Percentiles rank a stretch among this genome's conserved stretches.
Evolutionary conservation across 2,888 invertebrate species (phyloP).

Genomic region (Therioaphis trifolii): DNA sequence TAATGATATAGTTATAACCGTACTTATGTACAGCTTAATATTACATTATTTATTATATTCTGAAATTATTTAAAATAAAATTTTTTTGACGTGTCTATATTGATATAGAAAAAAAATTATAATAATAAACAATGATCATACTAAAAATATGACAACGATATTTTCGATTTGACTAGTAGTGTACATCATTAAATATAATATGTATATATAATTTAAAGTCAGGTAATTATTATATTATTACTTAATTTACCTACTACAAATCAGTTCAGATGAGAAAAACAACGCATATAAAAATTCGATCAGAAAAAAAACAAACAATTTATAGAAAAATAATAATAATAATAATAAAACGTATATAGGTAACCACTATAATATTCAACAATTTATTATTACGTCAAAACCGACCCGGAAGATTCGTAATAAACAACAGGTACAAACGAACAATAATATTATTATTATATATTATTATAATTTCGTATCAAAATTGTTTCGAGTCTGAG

Average conservation of each 20-base stretch:
- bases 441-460: slow-evolving; percentile 8
- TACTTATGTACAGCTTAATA: background rate
- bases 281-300: slow-evolving; percentile 1
- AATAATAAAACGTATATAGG: too few relatives aligned
- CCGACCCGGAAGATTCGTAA: slow-evolving; percentile 42
- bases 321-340: background rate
- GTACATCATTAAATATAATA: background rate
- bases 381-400: background rate
- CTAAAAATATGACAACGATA: background rate
- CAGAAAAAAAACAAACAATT: background rate
- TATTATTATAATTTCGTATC: too few relatives aligned
- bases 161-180: background rate
- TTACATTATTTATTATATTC: background rate
- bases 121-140: too few relatives aligned
- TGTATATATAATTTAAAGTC: too few relatives aligned
- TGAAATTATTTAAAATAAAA: background rate
- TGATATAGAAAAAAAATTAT: background rate
- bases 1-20: background rate
- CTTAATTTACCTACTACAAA: background rate
- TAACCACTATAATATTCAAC: background rate
- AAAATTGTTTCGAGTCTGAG: too few relatives aligned
- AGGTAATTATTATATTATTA: background rate
- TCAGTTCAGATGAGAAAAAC: slow-evolving; percentile 18
- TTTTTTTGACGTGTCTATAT: background rate
- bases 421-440: slow-evolving; percentile 23